phyloP scores from a whole-genome alignment of 2,797 vertebrate species.

The Jordanella pulchra region DNA sequence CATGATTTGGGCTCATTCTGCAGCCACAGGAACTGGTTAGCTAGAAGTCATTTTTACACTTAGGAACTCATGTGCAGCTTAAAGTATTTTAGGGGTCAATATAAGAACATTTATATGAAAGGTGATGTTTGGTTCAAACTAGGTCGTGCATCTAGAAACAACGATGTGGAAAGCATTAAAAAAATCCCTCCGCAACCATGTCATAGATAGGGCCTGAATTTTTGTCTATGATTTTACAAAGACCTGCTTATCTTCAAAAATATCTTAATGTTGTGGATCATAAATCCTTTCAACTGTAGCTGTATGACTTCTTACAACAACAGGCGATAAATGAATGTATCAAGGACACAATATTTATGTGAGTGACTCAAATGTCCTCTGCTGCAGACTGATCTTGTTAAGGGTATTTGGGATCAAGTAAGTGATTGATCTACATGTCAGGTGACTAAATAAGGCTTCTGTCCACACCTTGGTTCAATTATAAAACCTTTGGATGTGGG shows the following conservation, averaged over 20 bases:
- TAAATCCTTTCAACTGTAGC: neutral
- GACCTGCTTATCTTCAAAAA: neutral
- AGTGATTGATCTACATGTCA: slow-evolving; percentile 81
- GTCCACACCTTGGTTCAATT: slow-evolving; percentile 68
- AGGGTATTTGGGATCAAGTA: slow-evolving; percentile 72
- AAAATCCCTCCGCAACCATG: neutral
- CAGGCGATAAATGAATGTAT: slow-evolving; percentile 36
- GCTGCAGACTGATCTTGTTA: slow-evolving; percentile 70
- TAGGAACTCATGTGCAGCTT: neutral
- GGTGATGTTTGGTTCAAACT: neutral
- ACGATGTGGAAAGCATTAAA: neutral
- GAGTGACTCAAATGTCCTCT: slow-evolving; percentile 66
- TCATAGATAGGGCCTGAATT: neutral
- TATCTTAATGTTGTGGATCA: neutral
- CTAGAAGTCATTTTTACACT: neutral
- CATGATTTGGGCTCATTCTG: neutral
- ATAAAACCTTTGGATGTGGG: slow-evolving; percentile 12
- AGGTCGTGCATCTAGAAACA: neutral
- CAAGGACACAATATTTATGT: slow-evolving; percentile 44
- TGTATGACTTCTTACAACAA: neutral
- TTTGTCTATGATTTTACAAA: neutral
- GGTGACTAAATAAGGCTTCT: slow-evolving; percentile 65
- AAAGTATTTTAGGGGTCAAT: neutral
- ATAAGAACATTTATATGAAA: neutral
- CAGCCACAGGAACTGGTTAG: neutral